A percentile compares a stretch with the other conserved stretches of the same genome.
Conservation (phyloP, 2,888 invertebrate species). For the Trissolcus brochymenae region DNA sequence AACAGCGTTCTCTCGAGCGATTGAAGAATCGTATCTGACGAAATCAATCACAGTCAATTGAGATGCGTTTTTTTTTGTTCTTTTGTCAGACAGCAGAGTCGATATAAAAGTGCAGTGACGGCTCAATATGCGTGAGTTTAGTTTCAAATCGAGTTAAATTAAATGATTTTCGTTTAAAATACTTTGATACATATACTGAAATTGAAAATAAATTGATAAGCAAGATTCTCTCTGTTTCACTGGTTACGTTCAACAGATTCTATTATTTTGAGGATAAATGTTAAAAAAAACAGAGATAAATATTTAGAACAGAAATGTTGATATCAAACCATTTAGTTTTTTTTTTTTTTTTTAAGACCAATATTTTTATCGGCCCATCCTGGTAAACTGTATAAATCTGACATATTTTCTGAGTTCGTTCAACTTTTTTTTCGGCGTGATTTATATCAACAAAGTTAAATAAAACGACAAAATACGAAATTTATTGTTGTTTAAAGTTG, state of each 20-base stretch:
- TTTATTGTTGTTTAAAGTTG: slow-evolving; percentile 23
- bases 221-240: too few relatives aligned
- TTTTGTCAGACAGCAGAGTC: slow-evolving; percentile 25
- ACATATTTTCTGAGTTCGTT: slow-evolving; percentile 14
- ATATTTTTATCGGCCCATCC: slow-evolving; percentile 7
- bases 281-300: too few relatives aligned
- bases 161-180: slow-evolving; percentile 6
- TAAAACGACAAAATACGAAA: slow-evolving; percentile 18
- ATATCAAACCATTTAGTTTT: too few relatives aligned
- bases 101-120: slow-evolving; percentile 31
- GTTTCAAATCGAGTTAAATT: slow-evolving; percentile 24
- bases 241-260: too few relatives aligned
- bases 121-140: slow-evolving; percentile 37
- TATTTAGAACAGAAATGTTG: too few relatives aligned
- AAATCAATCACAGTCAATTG: slow-evolving; percentile 47
- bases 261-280: too few relatives aligned
- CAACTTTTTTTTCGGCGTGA: slow-evolving; percentile 10
- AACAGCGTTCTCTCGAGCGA: slow-evolving; percentile 16
- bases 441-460: slow-evolving; percentile 28
- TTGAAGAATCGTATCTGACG: slow-evolving; percentile 7
- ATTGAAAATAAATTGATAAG: too few relatives aligned
- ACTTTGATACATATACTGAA: too few relatives aligned
- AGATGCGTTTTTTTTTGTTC: slow-evolving; percentile 34
- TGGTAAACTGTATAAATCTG: slow-evolving; percentile 10
- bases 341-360: slow-evolving; percentile 4